Conservation (phyloP, 2,113 vertebrate species). For the Rhea americana region DNA sequence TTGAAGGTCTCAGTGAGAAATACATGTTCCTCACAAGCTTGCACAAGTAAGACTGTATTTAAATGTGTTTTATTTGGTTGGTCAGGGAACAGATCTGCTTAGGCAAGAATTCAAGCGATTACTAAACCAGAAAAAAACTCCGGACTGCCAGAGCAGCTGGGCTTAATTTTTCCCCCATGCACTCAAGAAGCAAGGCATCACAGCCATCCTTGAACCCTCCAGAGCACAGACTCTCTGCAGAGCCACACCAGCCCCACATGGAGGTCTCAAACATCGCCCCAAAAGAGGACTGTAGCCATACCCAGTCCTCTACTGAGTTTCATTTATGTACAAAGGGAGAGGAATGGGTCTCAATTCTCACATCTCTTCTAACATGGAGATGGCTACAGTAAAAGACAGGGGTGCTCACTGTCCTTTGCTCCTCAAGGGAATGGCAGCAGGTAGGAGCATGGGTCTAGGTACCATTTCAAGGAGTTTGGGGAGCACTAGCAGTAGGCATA, state of each 20-base stretch:
- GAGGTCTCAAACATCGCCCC: neutral
- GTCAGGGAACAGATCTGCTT: neutral
- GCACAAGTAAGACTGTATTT: neutral
- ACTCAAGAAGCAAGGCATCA: neutral
- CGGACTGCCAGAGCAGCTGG: neutral
- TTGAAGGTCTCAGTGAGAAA: neutral
- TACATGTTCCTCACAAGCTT: neutral
- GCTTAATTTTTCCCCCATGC: neutral
- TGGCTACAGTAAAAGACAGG: neutral
- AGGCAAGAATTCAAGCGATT: neutral
- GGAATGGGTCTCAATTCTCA: neutral
- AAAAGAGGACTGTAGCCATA: neutral
- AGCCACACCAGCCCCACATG: neutral
- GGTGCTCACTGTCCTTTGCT: neutral
- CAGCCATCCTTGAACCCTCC: neutral
- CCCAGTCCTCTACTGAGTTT: neutral
- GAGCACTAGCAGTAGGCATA: neutral
- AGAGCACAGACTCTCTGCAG: neutral
- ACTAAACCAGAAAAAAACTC: neutral
- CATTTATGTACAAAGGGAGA: neutral
- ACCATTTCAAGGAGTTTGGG: neutral
- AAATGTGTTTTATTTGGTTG: neutral
- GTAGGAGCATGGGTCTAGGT: fast-evolving
- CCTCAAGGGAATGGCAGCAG: neutral
- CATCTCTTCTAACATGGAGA: neutral